Base-by-base conservation (phyloP, 1,140 invertebrate species). In the Plodia interpunctella region DNA sequence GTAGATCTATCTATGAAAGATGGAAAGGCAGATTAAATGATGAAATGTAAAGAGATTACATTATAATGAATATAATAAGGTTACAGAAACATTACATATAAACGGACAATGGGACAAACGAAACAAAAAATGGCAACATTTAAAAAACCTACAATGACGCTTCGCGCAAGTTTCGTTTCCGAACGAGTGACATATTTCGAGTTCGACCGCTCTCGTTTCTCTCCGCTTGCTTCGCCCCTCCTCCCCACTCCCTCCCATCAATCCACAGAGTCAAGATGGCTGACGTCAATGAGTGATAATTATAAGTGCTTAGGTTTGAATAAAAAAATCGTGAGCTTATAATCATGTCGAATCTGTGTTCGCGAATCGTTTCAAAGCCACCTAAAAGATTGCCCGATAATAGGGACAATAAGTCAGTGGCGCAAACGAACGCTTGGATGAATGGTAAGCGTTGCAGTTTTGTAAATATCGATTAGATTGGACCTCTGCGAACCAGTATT, bases 391-490 rank as follows among this genome's bases (percentile, higher is more conserved):
- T 92, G 77, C 92, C 92, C 67, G 93, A 94, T 59, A 92, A 91
- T 83, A 92, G 94, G 72, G 93, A 94, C 66, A 93, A 91, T 78
- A 93, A 95, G 88, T 91, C 93, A n/a, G 93, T 95, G 59, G 93
- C 94, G 58, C 94, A 96, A 90, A 94, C 94, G 10, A 95, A 94
- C 82, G 91, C 94, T 69, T 96, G 95, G 95, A 94, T 95, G 88
- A 96, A 96, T 84, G 94, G 95, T 96, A 91, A 94, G 94, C 83
- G 60, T 57, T 64, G 72, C 38, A 70, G 61, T 63, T 71, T 76
- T 69, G 70, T 74, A 79, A 84, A 78, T 88, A 86, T 88, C 83
- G 83, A 87, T 86, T 84, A 72, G n/a, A 60, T n/a, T 60, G 61
- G 65, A 62, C 58, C 61, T 59, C 56, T 21, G 57, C 60, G 52